Evolutionary conservation across 2,113 vertebrate species (phyloP).

Genomic region (Lates calcarifer): DNA sequence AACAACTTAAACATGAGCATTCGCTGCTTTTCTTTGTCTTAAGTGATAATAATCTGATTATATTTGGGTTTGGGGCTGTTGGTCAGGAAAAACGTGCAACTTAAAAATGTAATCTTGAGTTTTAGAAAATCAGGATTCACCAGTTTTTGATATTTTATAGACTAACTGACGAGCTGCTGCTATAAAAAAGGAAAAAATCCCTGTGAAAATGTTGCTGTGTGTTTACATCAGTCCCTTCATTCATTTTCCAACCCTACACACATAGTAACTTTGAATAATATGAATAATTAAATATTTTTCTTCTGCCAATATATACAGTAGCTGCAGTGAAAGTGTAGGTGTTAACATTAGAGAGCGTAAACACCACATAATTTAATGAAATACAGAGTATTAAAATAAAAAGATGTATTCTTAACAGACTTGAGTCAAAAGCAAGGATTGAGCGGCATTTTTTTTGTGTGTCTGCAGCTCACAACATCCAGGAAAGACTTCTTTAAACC

Average conservation of each 20-base stretch:
- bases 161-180: neutral
- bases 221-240: neutral
- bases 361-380: neutral
- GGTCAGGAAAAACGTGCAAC: neutral
- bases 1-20: too few relatives aligned
- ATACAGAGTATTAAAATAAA: slow-evolving; percentile 1
- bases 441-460: slow-evolving; percentile 2
- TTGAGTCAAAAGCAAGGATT: neutral
- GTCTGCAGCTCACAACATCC: neutral
- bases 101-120: neutral
- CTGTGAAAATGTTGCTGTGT: neutral
- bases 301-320: slow-evolving; percentile 3
- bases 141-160: neutral
- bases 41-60: too few relatives aligned
- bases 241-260: slow-evolving; percentile 5
- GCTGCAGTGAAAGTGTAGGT: slow-evolving; percentile 6
- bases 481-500: slow-evolving; percentile 10
- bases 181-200: neutral
- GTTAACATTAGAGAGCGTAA: neutral
- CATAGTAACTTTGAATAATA: slow-evolving; percentile 13
- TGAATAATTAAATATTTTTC: slow-evolving; percentile 13
- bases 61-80: neutral
- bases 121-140: too few relatives aligned
- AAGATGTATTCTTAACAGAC: neutral
- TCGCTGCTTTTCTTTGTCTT: too few relatives aligned